Evolutionary conservation across 2,888 invertebrate species (phyloP).

Genomic region (Ommatoiulus sabulosus): DNA sequence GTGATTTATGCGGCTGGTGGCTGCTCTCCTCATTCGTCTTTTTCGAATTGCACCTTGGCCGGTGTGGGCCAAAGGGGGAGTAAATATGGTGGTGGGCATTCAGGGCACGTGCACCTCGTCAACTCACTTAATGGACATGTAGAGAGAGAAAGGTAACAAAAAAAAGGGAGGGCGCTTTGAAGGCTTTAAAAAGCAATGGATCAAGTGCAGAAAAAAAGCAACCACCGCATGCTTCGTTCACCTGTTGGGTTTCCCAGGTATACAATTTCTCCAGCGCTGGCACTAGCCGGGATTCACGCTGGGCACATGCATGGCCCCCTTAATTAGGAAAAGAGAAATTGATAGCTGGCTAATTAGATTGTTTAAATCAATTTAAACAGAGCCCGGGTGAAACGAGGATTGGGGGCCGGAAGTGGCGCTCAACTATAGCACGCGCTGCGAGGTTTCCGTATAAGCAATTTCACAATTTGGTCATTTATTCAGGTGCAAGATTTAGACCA

Average conservation of each 20-base stretch:
- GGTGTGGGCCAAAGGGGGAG: constrained; percentile 11
- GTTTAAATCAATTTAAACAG: constrained; percentile 23
- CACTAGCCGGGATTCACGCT: constrained; percentile 24
- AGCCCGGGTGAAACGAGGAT: background rate
- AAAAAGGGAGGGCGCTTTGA: constrained; percentile 32
- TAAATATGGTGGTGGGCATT: constrained; percentile 4
- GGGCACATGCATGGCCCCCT: constrained; percentile 43
- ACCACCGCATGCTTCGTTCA: background rate
- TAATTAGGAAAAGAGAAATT: constrained; percentile 29
- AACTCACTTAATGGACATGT: constrained; percentile 43
- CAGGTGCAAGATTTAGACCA: background rate
- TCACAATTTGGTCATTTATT: background rate
- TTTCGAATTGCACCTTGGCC: constrained; percentile 10
- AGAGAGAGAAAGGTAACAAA: constrained; percentile 36
- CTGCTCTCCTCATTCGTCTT: constrained; percentile 21
- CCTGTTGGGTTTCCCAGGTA: constrained; percentile 43
- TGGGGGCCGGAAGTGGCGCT: background rate
- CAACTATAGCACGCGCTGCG: background rate
- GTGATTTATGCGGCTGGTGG: constrained; percentile 33
- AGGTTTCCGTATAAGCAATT: background rate
- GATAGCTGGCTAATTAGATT: constrained; percentile 36
- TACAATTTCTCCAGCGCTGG: background rate
- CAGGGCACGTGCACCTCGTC: constrained; percentile 43
- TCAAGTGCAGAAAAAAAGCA: constrained; percentile 27
- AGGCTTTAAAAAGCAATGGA: constrained; percentile 40